Evolutionary conservation across 1,140 invertebrate species (phyloP).

Genomic region (Drosophila ironensis): DNA sequence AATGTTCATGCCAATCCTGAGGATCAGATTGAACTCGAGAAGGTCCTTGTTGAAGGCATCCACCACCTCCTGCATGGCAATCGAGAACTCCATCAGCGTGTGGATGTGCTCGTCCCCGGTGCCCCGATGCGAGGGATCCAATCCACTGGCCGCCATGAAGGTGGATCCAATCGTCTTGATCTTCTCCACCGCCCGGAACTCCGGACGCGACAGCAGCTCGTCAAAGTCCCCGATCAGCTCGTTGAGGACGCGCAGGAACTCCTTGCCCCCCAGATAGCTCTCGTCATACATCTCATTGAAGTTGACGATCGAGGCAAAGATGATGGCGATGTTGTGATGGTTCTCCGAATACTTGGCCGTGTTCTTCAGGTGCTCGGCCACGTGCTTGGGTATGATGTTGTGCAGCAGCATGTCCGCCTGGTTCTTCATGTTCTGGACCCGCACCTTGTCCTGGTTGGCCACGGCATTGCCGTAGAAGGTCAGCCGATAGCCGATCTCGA

Average conservation of each 20-base stretch:
- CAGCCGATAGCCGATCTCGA: slow-evolving; percentile 96
- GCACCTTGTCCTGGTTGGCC: slow-evolving; percentile 91
- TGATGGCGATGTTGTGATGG: slow-evolving; percentile 95
- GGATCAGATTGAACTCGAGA: slow-evolving; percentile 93
- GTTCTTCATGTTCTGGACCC: slow-evolving; percentile 94
- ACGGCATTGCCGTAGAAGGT: slow-evolving; percentile 96
- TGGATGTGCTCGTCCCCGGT: slow-evolving; percentile 91
- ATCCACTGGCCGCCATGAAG: slow-evolving; percentile 98
- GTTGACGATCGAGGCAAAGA: slow-evolving; percentile 97
- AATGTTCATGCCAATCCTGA: slow-evolving; percentile 92
- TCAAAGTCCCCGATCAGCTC: slow-evolving; percentile 98
- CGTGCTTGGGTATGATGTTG: slow-evolving; percentile 97
- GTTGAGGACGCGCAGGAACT: slow-evolving; percentile 96
- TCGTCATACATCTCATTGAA: slow-evolving; percentile 98
- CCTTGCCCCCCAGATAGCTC: slow-evolving; percentile 94
- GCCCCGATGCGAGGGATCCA: slow-evolving; percentile 89
- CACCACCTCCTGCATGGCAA: slow-evolving; percentile 93
- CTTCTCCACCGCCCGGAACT: slow-evolving; percentile 96
- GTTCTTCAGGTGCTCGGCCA: slow-evolving; percentile 95
- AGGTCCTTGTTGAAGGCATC: slow-evolving; percentile 94
- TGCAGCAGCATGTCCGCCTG: slow-evolving; percentile 98
- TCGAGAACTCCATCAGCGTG: slow-evolving; percentile 93
- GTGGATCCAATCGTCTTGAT: slow-evolving; percentile 99
- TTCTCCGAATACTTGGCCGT: slow-evolving; percentile 98
- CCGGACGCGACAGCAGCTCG: slow-evolving; percentile 90